Base-by-base conservation (phyloP, 2,888 invertebrate genomes). In the Tyria jacobaeae region DNA sequence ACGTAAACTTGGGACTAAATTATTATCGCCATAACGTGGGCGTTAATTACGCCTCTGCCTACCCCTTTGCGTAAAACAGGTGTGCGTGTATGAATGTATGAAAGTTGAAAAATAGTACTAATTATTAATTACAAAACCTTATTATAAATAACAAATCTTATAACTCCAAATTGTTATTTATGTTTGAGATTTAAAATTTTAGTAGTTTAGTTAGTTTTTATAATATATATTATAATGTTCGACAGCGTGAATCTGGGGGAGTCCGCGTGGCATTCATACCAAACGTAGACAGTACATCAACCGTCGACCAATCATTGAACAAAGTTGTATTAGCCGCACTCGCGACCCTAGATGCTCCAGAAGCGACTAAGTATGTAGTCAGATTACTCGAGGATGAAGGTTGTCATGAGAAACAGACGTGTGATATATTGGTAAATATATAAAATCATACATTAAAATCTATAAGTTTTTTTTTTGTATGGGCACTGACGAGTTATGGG, bases 181-280 rank as follows among this genome's bases (percentile, higher is more conserved):
- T n/a, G n/a, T n/a, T n/a, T n/a, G n/a, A n/a, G n/a, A n/a, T n/a
- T n/a, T n/a, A n/a, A n/a, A n/a, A n/a, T n/a, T n/a, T n/a, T n/a
- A n/a, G 17, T 27, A 14, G 15, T 35, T 37, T 7, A 25, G 15
- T 17, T 24, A 12, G 24, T 47, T 15, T 34, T 6, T 34, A 34
- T n/a, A 9, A 15, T 37, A n/a, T n/a, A 25, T n/a, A 39, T 44
- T 24, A 3, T 17, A 7, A 17, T 53, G 37, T 55, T 24, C 9
- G 3, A 55, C 73, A 96, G 96, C 95, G 96, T 88, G 94, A 95
- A 35, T 96, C 96, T 39, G 94, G 95, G 12, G 96, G 96, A 69
- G 94, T 96, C 0, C 95, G 97, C 56, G 94, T 97, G 24, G 96
- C 96, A 1, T 95, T 97, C 78, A 94, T 97, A 54, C 96, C 97